Evolutionary conservation across 2,113 vertebrate species (phyloP).

Genomic region (Caranx melampygus): DNA sequence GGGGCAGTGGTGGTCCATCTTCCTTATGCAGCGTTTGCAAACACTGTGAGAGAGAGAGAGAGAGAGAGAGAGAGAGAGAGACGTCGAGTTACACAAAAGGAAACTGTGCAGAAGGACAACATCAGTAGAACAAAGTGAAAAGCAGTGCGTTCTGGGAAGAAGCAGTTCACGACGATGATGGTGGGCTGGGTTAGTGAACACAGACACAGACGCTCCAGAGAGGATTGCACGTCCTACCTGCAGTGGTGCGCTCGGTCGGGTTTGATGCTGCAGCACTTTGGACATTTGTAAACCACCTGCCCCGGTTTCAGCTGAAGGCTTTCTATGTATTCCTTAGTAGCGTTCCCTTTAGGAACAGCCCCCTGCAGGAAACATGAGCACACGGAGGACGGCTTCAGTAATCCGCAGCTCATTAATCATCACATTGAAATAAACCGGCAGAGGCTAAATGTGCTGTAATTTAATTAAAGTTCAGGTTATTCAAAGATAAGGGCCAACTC

Average conservation of each 20-base stretch:
- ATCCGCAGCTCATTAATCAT: constrained; percentile 1
- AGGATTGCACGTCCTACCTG: constrained; percentile 84
- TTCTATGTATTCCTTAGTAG: constrained; percentile 98
- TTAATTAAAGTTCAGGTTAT: not conserved
- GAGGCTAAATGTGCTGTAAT: not conserved
- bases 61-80: too few relatives aligned
- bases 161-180: not conserved
- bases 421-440: not conserved
- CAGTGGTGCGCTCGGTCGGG: constrained; percentile 98
- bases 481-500: not conserved
- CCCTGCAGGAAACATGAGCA: constrained; percentile 80
- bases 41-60: constrained; percentile 89
- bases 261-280: constrained; percentile 99
- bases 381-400: not conserved
- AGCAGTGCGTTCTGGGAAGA: not conserved
- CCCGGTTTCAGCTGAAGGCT: constrained; percentile 98
- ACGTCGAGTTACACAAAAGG: not conserved
- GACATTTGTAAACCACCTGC: constrained; percentile 99
- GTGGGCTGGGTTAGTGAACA: too few relatives aligned
- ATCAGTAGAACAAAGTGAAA: not conserved
- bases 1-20: constrained; percentile 99
- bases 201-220: not conserved
- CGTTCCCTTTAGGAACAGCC: constrained; percentile 98
- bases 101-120: not conserved
- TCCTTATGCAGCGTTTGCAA: constrained; percentile 97